Evolutionary conservation across 2,113 vertebrate species (phyloP), one percentile per base, ranked within the genome.

Genomic region (Sander lucioperca): DNA sequence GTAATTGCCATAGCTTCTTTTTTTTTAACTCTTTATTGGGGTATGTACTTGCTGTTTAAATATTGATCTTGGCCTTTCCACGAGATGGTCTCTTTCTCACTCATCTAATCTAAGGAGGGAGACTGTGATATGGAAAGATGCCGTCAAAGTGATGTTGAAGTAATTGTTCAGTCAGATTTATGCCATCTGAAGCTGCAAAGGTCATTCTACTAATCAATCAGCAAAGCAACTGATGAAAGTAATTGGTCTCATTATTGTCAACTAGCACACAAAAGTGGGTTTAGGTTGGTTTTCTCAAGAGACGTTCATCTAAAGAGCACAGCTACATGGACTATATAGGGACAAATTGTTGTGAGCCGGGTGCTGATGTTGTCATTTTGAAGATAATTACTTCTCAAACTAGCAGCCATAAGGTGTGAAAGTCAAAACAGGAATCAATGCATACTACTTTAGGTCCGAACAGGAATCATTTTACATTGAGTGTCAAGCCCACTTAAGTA

Each of bases 321-420:
- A 23, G 62, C 39, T 50, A 51, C 65, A 45, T 2, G 33, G 59
- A 79, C 75, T 14, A 48, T 14, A 48, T 3, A 57, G 56, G 71
- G 66, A 74, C 71, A 79, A 23, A 74, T 67, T 63, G 75, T 70
- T 82, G 83, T 80, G 79, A 88, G 67, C 57, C 25, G 51, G 59
- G n/a, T 84, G 71, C 86, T 72, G 75, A 86, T 80, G 80, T 72
- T 74, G 82, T 85, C 80, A 88, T 86, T 78, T 86, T 66, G 64
- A 68, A 79, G 79, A 85, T 87, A 86, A 90, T 50, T 80, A 80
- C 74, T 65, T 86, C 82, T 79, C 36, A 25, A 54, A 72, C 57
- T 48, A 53, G 67, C 47, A 79, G 56, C 71, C 66, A 33, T 68
- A 69, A 68, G 63, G 51, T 77, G 71, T 76, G 81, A 5, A 76